Base-by-base conservation (phyloP, 2,888 invertebrate genomes). In the Phrixothrix hirtus region DNA sequence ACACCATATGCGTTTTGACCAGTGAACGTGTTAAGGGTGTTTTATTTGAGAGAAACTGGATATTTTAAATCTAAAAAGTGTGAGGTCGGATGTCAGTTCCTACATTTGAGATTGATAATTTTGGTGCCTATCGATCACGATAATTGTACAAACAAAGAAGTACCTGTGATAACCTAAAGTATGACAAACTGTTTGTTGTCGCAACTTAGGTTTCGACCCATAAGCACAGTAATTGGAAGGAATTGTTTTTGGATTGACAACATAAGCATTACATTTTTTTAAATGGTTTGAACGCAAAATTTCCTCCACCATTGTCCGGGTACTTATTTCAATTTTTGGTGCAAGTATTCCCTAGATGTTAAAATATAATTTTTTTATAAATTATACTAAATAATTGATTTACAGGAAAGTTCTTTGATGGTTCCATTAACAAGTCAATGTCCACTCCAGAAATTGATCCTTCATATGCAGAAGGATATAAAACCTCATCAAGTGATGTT, bases 301-400 rank as follows among this genome's bases (percentile, higher is more conserved):
- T 71, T 87, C 86, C 67, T 86, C 84, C 48, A 87, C 81, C 0
- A 82, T 81, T 1, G 86, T 84, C 67, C 82, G 85, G 0, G 86
- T 86, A 2, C 82, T 79, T 46, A 87, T 77, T 73, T 87, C 86
- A 48, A 87, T 82, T 77, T 87, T 88, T 0, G 88, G 88, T 1
- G 85, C 81, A 34, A 87, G 75, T 31, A 86, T 86, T 36, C 88
- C 87, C 86, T 86, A 63, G 67, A 62, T 62, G 30, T 42, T 44
- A 49, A 21, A 44, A 51, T 34, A 4, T 12, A 3, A 13, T 12
- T 12, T 9, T n/a, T 12, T 34, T 25, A n/a, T 17, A 5, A 5
- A n/a, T 10, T 29, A 29, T 3, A 29, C 25, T 12, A 12, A 38
- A 38, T 1, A 7, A 12, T 14, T 48, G 42, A 68, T 72, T 77